Conservation (phyloP, 2,797 vertebrate species). For the Glyptemys insculpta region DNA sequence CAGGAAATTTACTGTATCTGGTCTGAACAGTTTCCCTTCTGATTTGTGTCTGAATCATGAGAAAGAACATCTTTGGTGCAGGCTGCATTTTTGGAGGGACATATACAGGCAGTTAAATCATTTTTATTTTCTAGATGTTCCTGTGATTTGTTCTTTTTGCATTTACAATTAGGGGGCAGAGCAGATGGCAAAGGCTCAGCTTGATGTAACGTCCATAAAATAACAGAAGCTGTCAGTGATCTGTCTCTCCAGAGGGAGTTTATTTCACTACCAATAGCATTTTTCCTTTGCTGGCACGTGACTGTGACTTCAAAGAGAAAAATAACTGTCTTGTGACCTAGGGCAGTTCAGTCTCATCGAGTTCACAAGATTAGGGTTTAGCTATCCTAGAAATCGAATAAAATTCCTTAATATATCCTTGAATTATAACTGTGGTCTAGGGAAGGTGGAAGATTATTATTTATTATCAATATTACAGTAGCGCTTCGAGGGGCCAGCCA, state of each 20-base stretch:
- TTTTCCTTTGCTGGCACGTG: constrained; percentile 35
- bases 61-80: constrained; percentile 58
- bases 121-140: constrained; percentile 62
- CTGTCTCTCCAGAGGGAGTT: constrained; percentile 27
- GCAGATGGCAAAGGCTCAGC: constrained; percentile 71
- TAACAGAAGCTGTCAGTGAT: constrained; percentile 38
- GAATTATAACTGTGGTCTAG: neutral
- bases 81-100: constrained; percentile 49
- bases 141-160: constrained; percentile 50
- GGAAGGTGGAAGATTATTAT: neutral
- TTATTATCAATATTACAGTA: neutral
- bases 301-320: constrained; percentile 41
- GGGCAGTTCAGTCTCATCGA: neutral
- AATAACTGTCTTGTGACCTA: neutral
- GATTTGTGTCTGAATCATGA: constrained; percentile 69
- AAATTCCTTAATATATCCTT: constrained; percentile 59
- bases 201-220: constrained; percentile 71
- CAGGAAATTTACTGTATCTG: constrained; percentile 23
- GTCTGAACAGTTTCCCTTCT: constrained; percentile 17
- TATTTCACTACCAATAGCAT: constrained; percentile 34
- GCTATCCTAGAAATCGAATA: constrained; percentile 22
- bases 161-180: constrained; percentile 53
- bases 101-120: constrained; percentile 64
- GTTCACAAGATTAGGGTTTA: constrained; percentile 57
- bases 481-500: neutral